Evolutionary conservation across 2,113 vertebrate species (phyloP).

Genomic region (Miniopterus natalensis): DNA sequence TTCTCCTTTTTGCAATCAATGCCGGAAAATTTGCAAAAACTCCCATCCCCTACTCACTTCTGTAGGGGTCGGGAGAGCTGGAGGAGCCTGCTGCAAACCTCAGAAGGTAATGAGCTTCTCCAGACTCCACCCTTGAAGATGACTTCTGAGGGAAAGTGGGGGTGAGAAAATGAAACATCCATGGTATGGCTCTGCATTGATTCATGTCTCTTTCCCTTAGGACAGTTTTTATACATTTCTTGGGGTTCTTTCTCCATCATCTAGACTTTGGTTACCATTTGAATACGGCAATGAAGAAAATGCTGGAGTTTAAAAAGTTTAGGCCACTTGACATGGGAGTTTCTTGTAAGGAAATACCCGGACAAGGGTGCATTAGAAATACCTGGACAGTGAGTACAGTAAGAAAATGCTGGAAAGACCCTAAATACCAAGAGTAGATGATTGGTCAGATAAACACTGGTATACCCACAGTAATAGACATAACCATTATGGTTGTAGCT

Average conservation of each 20-base stretch:
- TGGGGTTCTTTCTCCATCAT: background rate
- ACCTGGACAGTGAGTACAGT: background rate
- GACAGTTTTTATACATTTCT: background rate
- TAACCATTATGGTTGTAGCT: background rate
- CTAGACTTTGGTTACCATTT: background rate
- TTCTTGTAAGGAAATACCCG: background rate
- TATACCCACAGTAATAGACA: background rate
- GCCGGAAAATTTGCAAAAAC: background rate
- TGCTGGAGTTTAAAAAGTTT: background rate
- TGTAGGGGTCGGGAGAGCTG: background rate
- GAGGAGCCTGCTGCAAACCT: background rate
- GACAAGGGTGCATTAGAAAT: background rate
- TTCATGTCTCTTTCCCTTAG: background rate
- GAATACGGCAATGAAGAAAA: slow-evolving; percentile 2
- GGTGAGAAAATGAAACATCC: background rate
- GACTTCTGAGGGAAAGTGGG: background rate
- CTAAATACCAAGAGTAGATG: background rate
- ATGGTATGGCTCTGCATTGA: background rate
- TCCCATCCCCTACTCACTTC: background rate
- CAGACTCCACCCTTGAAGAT: background rate
- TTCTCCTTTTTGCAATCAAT: background rate
- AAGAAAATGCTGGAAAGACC: background rate
- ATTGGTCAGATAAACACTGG: background rate
- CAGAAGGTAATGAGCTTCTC: background rate
- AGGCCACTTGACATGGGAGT: background rate